These are phyloP conservation scores for Idaea aversata DNA, from an alignment of 2,888 invertebrate species.

Conservation along the genomic window DNA sequence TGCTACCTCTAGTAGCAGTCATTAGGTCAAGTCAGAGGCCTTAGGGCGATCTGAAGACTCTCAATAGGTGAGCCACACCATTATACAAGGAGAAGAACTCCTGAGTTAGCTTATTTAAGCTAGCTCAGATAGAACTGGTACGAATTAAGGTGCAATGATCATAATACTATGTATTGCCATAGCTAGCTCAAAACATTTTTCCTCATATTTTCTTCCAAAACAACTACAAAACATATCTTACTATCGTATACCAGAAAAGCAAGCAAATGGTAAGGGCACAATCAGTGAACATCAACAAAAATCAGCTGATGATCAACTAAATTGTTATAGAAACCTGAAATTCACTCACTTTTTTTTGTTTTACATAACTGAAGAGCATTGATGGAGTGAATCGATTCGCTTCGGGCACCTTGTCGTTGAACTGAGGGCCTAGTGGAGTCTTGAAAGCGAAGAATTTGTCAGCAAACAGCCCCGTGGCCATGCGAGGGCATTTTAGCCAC, in stretches of 20 bases:
- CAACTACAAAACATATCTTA: background rate
- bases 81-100: too few species aligned
- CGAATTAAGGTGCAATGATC: too few species aligned
- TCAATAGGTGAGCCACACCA: too few species aligned
- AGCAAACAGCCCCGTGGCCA: constrained; percentile 85
- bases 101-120: too few species aligned
- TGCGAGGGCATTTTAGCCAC: constrained; percentile 94
- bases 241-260: background rate
- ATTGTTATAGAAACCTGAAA: background rate
- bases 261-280: constrained; percentile 6
- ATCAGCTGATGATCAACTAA: constrained; percentile 24
- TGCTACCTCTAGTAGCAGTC: too few species aligned
- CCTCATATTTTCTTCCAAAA: too few species aligned
- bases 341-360: constrained; percentile 84
- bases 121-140: too few species aligned
- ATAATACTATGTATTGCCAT: too few species aligned
- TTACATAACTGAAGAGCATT: constrained; percentile 91
- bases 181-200: too few species aligned
- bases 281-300: constrained; percentile 27
- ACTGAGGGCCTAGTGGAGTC: constrained; percentile 92
- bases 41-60: too few species aligned
- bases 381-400: constrained; percentile 91
- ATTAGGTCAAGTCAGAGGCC: too few species aligned
- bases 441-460: constrained; percentile 96
- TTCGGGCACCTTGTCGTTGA: constrained; percentile 91